phyloP scores from a whole-genome alignment of 1,140 invertebrate species.

The Copidosoma floridanum region DNA sequence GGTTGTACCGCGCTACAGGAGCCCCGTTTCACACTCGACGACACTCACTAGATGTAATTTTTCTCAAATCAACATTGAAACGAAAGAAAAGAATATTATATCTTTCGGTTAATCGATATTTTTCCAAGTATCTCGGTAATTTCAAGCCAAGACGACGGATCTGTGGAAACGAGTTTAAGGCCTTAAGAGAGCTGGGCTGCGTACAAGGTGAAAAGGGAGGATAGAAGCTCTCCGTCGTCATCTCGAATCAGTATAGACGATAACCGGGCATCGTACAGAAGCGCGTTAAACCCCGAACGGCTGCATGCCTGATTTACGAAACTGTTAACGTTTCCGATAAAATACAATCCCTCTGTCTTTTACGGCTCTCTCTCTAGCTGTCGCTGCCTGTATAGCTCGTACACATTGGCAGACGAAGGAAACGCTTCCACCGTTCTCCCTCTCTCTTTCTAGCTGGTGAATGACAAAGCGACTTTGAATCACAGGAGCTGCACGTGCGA shows the following conservation, averaged over 20 bases:
- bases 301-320: conserved; percentile 49
- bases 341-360: conserved; percentile 43
- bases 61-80: no score
- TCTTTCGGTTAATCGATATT: no score
- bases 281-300: conserved; percentile 42
- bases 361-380: conserved; percentile 38
- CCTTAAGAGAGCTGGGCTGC: background rate
- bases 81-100: no score
- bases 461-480: conserved; percentile 9
- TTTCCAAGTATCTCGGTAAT: no score
- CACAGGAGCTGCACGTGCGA: background rate
- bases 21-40: background rate
- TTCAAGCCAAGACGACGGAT: conserved; percentile 1
- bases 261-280: conserved; percentile 29
- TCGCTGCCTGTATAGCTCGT: conserved; percentile 11
- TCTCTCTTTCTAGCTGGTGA: no score
- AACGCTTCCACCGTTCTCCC: conserved; percentile 29
- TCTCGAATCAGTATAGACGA: no score
- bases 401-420: conserved; percentile 5
- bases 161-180: conserved; percentile 18
- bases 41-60: no score
- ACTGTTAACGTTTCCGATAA: conserved; percentile 55
- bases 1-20: background rate
- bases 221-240: no score
- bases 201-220: background rate